Conservation (phyloP, 1,140 invertebrate genomes). For the Pogonognathellus flavescens region DNA sequence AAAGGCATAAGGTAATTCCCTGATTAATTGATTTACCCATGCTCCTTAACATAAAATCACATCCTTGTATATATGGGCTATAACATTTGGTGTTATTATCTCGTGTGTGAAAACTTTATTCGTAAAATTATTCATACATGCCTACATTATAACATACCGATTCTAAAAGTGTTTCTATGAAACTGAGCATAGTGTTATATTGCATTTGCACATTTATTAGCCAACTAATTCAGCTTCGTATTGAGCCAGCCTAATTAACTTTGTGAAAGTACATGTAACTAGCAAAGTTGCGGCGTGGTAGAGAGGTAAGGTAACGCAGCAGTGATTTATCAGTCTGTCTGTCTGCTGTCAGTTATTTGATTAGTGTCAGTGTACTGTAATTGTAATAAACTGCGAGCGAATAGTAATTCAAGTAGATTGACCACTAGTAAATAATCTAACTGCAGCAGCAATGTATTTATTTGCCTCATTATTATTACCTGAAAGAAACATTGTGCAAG, state of each 20-base stretch:
- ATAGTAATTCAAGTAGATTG: slow-evolving; percentile 9
- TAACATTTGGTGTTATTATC: not conserved
- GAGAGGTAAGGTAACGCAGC: not conserved
- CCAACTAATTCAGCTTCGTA: not conserved
- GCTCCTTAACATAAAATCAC: not conserved
- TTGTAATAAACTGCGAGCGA: too few species aligned
- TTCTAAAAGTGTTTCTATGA: not conserved
- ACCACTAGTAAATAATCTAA: not conserved
- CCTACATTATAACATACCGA: not conserved
- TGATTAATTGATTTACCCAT: too few species aligned
- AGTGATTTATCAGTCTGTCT: slow-evolving; percentile 10
- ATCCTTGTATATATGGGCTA: not conserved
- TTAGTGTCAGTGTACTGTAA: slow-evolving; percentile 1
- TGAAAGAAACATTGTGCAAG: slow-evolving; percentile 1
- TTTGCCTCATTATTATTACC: slow-evolving; percentile 4
- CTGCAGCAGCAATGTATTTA: not conserved
- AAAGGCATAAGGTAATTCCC: too few species aligned
- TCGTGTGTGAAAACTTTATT: not conserved
- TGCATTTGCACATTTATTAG: not conserved
- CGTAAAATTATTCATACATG: not conserved
- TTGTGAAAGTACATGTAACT: slow-evolving; percentile 39
- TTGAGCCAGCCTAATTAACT: slow-evolving; percentile 34
- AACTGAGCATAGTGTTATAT: not conserved
- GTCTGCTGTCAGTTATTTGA: slow-evolving; percentile 2
- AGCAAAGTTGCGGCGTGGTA: not conserved